phyloP scores from a whole-genome alignment of 1,140 invertebrate species.

The Macrostomum lignano region DNA sequence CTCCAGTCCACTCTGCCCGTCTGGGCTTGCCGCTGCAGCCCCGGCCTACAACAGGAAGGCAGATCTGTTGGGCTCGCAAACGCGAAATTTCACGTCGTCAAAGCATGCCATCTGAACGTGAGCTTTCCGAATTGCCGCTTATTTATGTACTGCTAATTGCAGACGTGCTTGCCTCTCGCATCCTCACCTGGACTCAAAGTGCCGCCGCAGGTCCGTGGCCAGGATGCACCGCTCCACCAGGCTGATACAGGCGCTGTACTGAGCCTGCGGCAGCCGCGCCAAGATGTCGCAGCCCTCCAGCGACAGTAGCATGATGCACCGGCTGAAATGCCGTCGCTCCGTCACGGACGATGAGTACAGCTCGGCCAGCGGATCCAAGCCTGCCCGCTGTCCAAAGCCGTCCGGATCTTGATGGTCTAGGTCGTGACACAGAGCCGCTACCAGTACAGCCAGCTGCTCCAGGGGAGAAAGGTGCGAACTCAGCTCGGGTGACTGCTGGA shows the following conservation, averaged over 20 bases:
- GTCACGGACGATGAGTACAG: slow-evolving; percentile 76
- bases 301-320: slow-evolving; percentile 84
- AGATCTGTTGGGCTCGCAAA: too few relatives aligned
- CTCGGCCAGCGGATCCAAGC: slow-evolving; percentile 47
- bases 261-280: slow-evolving; percentile 50
- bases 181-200: too few relatives aligned
- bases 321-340: slow-evolving; percentile 91
- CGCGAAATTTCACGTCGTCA: too few relatives aligned
- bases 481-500: too few relatives aligned
- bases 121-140: too few relatives aligned
- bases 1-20: too few relatives aligned
- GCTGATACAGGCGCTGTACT: slow-evolving; percentile 61
- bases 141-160: too few relatives aligned
- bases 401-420: slow-evolving; percentile 28
- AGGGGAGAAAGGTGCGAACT: too few relatives aligned
- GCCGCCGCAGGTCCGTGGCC: slow-evolving; percentile 68
- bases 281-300: slow-evolving; percentile 54
- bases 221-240: slow-evolving; percentile 68
- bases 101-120: too few relatives aligned
- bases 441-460: slow-evolving; percentile 18
- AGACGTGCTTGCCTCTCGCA: too few relatives aligned
- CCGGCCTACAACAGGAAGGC: too few relatives aligned
- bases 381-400: slow-evolving; percentile 14
- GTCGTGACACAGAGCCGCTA: slow-evolving; percentile 26
- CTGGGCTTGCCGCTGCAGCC: too few relatives aligned